Base-by-base conservation (phyloP, 2,888 invertebrate species). In the Hylaea fasciaria region DNA sequence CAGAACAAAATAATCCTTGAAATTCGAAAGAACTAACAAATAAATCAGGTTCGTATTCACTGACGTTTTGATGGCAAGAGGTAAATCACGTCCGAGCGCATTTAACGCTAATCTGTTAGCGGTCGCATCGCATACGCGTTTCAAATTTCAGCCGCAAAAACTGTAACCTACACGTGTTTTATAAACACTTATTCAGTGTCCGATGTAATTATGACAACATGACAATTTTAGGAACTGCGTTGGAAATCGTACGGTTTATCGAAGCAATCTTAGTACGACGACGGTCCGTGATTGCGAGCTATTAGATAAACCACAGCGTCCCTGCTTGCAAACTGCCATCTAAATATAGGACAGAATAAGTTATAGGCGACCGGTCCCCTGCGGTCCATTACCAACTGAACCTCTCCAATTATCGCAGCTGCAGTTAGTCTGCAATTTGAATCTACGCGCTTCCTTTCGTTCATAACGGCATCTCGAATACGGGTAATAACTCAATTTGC, bases 341-440 rank as follows among this genome's bases (percentile, higher is more conserved):
- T 86, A 84, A 81, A 88, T 82, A 82, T 83, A 86, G 82, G 71
- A 64, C 71, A 69, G 68, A 73, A 78, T 80, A 79, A 78, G 72
- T 77, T 74, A 80, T 71, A 64, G 52, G 62, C 62, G 53, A 72
- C 69, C 74, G 75, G 76, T 76, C 83, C 82, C 85, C 83, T 66
- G 80, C 69, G 76, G 78, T 79, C 79, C 77, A 81, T 81, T 80
- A 80, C 78, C 75, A 76, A 74, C 72, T 80, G 77, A 72, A 78
- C 77, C 78, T 81, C 78, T 77, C 67, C 83, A 84, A 85, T 88
- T 83, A 87, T 85, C 81, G 77, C 82, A 78, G 79, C 76, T 85
- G 83, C 84, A 84, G 81, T 71, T 76, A 80, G 65, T 68, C 72
- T 71, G 74, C 83, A 83, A 85, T 88, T 85, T 84, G 71, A 78